Evolutionary conservation across 2,797 vertebrate genomes (phyloP).

Genomic region (Selene dorsalis): DNA sequence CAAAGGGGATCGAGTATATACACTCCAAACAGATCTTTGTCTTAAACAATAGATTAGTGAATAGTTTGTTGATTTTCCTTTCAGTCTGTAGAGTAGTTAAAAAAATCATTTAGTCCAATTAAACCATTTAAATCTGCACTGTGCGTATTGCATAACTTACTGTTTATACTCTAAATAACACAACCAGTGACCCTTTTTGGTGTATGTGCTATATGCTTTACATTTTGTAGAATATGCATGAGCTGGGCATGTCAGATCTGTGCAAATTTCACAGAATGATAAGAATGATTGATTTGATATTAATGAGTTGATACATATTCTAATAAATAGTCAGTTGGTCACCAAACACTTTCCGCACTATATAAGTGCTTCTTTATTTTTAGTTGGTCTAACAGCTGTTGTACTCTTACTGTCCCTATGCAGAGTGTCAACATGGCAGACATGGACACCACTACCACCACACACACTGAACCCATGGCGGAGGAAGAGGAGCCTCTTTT

Average conservation of each 20-base stretch:
- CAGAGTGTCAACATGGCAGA: slow-evolving; percentile 79
- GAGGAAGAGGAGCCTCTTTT: slow-evolving; percentile 85
- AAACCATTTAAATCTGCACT: no score
- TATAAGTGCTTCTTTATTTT: background rate
- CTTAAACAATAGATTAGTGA: background rate
- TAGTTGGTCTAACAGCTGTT: background rate
- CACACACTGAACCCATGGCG: slow-evolving; percentile 55
- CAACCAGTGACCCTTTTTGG: background rate
- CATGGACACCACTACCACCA: slow-evolving; percentile 70
- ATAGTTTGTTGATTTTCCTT: no score
- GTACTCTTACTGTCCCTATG: background rate
- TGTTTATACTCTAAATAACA: background rate
- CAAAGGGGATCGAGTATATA: background rate
- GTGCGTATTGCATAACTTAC: background rate
- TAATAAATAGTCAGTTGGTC: no score
- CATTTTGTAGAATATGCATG: background rate
- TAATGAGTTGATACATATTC: no score
- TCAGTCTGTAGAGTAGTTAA: no score
- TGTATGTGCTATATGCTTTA: background rate
- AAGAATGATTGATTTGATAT: no score
- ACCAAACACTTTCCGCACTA: background rate
- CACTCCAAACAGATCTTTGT: background rate
- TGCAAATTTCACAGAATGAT: no score
- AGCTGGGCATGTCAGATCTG: no score
- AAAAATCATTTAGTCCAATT: no score